Conservation (phyloP, 2,113 vertebrate genomes). For the Xiphophorus maculatus region DNA sequence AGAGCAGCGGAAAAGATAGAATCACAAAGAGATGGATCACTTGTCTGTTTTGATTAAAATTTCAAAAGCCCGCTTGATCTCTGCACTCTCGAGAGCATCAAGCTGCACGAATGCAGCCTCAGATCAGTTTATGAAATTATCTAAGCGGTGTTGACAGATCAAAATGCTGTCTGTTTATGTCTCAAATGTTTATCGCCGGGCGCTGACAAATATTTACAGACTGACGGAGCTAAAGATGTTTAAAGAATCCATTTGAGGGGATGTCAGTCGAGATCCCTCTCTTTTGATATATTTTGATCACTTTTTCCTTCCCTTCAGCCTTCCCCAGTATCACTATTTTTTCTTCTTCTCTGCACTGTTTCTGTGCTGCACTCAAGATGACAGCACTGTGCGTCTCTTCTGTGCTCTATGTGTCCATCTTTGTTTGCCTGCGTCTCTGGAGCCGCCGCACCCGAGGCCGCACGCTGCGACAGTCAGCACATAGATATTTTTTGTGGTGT, state of each 20-base stretch:
- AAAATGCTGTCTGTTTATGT: slow-evolving; percentile 49
- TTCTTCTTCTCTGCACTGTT: slow-evolving; percentile 10
- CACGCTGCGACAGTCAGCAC: slow-evolving; percentile 52
- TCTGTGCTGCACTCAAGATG: slow-evolving; percentile 36
- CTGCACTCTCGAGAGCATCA: slow-evolving; percentile 43
- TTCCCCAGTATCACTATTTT: background rate
- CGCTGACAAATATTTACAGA: slow-evolving; percentile 62
- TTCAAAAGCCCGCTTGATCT: slow-evolving; percentile 42
- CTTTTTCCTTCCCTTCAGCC: background rate
- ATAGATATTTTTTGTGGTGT: slow-evolving; percentile 47
- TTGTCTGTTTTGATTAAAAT: slow-evolving; percentile 57
- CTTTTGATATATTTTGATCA: slow-evolving; percentile 30
- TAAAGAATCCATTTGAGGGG: slow-evolving; percentile 30
- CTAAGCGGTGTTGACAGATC: slow-evolving; percentile 65
- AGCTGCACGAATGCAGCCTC: slow-evolving; percentile 32
- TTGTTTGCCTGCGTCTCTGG: slow-evolving; percentile 26
- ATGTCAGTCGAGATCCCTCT: slow-evolving; percentile 14
- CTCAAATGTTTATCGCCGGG: slow-evolving; percentile 37
- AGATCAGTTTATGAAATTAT: slow-evolving; percentile 47
- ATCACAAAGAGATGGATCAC: slow-evolving; percentile 22
- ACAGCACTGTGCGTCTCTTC: slow-evolving; percentile 19
- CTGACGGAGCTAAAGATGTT: slow-evolving; percentile 26
- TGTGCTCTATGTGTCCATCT: slow-evolving; percentile 38
- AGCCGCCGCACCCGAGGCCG: slow-evolving; percentile 40
- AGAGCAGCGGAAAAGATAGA: slow-evolving; percentile 6